phyloP scores from a whole-genome alignment of 2,113 vertebrate species.

The Marmota flaviventris region DNA sequence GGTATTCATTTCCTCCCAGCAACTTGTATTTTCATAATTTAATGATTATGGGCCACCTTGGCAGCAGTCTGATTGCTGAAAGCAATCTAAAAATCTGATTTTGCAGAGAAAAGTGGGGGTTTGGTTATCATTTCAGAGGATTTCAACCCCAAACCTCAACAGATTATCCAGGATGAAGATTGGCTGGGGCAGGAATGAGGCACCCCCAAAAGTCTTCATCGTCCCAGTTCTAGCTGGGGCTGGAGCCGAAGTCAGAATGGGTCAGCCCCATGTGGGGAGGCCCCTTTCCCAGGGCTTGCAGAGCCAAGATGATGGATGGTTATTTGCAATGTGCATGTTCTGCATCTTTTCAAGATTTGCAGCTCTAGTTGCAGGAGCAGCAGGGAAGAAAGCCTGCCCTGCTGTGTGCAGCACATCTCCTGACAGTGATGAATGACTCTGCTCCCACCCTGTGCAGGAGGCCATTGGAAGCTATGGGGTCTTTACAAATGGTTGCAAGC shows the following conservation, averaged over 20 bases:
- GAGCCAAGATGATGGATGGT: constrained; percentile 85
- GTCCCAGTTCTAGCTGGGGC: not conserved
- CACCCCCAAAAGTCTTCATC: fast-evolving
- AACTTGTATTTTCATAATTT: constrained; percentile 86
- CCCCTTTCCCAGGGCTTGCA: not conserved
- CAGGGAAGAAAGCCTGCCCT: constrained; percentile 82
- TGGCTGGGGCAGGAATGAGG: not conserved
- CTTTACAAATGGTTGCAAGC: constrained; percentile 64
- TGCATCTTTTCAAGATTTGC: constrained; percentile 86
- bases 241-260: fast-evolving
- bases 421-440: constrained; percentile 86
- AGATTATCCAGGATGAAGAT: not conserved
- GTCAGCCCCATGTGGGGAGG: not conserved
- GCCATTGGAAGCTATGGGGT: constrained; percentile 72
- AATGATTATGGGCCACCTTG: constrained; percentile 82
- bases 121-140: constrained; percentile 59
- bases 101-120: constrained; percentile 53
- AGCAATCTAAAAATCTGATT: constrained; percentile 43
- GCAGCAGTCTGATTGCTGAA: constrained; percentile 61
- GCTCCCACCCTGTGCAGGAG: constrained; percentile 46
- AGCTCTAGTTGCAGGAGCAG: constrained; percentile 83
- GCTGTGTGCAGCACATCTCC: constrained; percentile 84
- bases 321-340: constrained; percentile 85
- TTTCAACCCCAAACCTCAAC: not conserved
- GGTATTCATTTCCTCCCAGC: constrained; percentile 86